Conservation (phyloP, 1,140 invertebrate species). For the Sminthurinus signatus region DNA sequence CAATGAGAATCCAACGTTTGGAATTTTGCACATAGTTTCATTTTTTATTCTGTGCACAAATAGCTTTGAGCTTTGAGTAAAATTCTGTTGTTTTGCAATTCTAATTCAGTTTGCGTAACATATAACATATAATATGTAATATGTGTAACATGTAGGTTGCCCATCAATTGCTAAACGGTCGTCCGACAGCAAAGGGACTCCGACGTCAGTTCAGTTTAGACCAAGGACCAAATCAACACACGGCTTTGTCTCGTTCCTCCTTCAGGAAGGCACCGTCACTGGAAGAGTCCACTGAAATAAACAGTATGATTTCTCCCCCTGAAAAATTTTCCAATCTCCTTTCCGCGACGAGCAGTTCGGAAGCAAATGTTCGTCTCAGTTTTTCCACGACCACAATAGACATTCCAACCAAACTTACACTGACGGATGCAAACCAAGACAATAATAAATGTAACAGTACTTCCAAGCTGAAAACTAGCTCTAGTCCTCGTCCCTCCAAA, state of each 20-base stretch:
- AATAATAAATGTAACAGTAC: too few species aligned
- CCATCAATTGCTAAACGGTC: slow-evolving; percentile 38
- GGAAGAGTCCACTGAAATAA: slow-evolving; percentile 25
- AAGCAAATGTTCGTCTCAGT: not conserved
- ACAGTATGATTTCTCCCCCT: not conserved
- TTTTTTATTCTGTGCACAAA: too few species aligned
- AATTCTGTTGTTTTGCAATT: too few species aligned
- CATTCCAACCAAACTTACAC: too few species aligned
- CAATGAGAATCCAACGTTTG: too few species aligned
- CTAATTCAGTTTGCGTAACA: too few species aligned
- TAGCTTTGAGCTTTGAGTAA: too few species aligned
- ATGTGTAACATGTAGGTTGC: too few species aligned
- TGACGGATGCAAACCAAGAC: too few species aligned
- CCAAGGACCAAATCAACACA: slow-evolving; percentile 20
- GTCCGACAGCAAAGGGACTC: slow-evolving; percentile 34
- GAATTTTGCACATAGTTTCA: too few species aligned
- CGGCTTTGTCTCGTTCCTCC: not conserved
- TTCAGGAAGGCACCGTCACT: slow-evolving; percentile 34
- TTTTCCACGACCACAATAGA: not conserved
- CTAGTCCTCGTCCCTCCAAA: not conserved
- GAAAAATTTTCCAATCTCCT: not conserved
- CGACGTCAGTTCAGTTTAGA: slow-evolving; percentile 38
- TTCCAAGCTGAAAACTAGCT: too few species aligned
- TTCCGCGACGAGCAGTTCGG: not conserved
- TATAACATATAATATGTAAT: too few species aligned